Evolutionary conservation across 2,888 invertebrate genomes (phyloP).

Genomic region (Ornithoptera priamus): DNA sequence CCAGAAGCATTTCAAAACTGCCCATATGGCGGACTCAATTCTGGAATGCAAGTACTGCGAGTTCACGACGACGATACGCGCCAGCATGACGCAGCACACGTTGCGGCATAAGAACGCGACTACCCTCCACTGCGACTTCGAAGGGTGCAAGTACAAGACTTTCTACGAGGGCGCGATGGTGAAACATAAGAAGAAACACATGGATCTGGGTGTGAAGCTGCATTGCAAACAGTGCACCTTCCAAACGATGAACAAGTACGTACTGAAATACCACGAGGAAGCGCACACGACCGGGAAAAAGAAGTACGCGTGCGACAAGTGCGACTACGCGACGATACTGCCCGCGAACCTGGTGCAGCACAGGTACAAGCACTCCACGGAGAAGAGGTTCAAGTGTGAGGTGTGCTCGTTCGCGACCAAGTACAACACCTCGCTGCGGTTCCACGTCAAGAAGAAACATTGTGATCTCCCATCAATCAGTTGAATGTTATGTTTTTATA

Average conservation of each 20-base stretch:
- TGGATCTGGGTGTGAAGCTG: conserved; percentile 60
- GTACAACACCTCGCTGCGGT: conserved; percentile 70
- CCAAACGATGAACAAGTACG: conserved; percentile 72
- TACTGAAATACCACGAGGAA: conserved; percentile 68
- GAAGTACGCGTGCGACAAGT: conserved; percentile 63
- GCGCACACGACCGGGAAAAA: conserved; percentile 68
- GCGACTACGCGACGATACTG: conserved; percentile 68
- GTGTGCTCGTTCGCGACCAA: conserved; percentile 72
- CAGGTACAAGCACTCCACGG: conserved; percentile 70
- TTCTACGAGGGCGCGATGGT: conserved; percentile 67
- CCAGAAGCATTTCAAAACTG: conserved; percentile 59
- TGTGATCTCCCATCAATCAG: conserved; percentile 71
- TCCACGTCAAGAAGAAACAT: conserved; percentile 74
- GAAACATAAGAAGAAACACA: conserved; percentile 63
- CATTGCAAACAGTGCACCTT: conserved; percentile 68
- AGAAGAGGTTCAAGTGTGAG: conserved; percentile 72
- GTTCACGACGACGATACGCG: conserved; percentile 55
- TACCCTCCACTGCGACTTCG: conserved; percentile 58
- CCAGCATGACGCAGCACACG: conserved; percentile 67
- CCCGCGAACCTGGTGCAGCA: conserved; percentile 72
- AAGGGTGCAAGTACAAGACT: conserved; percentile 63
- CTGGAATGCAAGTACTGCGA: conserved; percentile 63
- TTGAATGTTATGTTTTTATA: conserved; percentile 46
- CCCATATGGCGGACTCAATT: conserved; percentile 47
- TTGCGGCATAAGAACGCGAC: conserved; percentile 65